Conservation (phyloP, 2,888 invertebrate genomes). For the Athalia cordata region DNA sequence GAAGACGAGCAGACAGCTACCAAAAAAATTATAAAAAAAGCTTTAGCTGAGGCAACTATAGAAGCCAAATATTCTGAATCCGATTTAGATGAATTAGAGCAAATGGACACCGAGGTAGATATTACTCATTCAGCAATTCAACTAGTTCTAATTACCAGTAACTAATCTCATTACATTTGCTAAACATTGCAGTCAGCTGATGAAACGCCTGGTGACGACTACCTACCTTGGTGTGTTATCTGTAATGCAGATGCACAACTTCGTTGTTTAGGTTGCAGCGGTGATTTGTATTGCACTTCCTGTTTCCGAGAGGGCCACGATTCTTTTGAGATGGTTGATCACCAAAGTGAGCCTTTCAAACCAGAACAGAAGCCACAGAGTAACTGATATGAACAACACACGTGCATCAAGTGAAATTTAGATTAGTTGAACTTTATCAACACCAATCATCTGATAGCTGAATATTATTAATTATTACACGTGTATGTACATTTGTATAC, state of each 20-base stretch:
- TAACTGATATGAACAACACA: neutral
- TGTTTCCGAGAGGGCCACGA: slow-evolving; percentile 86
- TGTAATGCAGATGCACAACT: slow-evolving; percentile 88
- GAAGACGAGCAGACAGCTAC: slow-evolving; percentile 71
- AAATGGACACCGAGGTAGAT: slow-evolving; percentile 61
- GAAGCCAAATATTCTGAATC: slow-evolving; percentile 69
- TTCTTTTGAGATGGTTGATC: slow-evolving; percentile 75
- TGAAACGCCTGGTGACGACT: slow-evolving; percentile 63
- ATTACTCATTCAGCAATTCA: neutral
- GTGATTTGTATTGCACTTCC: slow-evolving; percentile 85
- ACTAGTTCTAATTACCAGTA: neutral
- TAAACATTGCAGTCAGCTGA: neutral
- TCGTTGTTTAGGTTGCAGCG: slow-evolving; percentile 85
- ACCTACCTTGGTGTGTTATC: slow-evolving; percentile 89
- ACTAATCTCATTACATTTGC: neutral
- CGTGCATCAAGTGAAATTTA: too few relatives aligned
- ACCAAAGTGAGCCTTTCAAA: slow-evolving; percentile 58
- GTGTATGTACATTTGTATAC: too few relatives aligned
- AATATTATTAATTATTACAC: too few relatives aligned
- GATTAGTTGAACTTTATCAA: too few relatives aligned
- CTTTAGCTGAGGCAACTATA: slow-evolving; percentile 74
- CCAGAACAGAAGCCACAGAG: slow-evolving; percentile 12
- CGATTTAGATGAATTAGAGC: slow-evolving; percentile 57
- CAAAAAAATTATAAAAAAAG: slow-evolving; percentile 65
- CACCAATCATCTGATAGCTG: too few relatives aligned